Conservation (phyloP, 2,797 vertebrate species). For the Oreonectes daqikongensis region DNA sequence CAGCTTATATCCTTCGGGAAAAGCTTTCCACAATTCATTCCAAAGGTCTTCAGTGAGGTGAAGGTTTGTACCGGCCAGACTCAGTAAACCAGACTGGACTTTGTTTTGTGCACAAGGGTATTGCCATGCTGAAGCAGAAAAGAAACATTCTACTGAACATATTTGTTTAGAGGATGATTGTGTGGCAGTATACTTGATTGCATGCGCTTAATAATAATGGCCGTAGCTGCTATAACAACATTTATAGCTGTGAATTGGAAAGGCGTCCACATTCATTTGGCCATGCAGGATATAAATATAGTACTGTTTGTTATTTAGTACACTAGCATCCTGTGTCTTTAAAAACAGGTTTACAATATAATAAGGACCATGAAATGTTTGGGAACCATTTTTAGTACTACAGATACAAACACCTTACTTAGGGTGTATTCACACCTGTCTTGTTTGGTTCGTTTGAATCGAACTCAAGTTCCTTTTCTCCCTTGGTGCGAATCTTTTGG, state of each 20-base stretch:
- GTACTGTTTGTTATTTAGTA: background rate
- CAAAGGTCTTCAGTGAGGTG: background rate
- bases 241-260: background rate
- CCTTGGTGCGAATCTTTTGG: too few relatives aligned
- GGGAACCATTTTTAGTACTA: too few relatives aligned
- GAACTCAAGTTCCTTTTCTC: too few relatives aligned
- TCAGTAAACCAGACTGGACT: too few relatives aligned
- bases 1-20: background rate
- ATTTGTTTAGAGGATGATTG: background rate
- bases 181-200: background rate
- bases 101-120: background rate
- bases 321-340: background rate
- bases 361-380: too few relatives aligned
- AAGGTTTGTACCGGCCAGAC: background rate
- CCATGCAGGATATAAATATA: background rate
- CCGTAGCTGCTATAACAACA: background rate
- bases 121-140: background rate
- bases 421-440: too few relatives aligned
- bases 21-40: background rate
- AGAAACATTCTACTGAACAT: background rate
- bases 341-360: background rate
- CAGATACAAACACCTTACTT: too few relatives aligned
- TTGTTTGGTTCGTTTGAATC: too few relatives aligned
- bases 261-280: background rate
- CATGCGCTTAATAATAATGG: background rate